A percentile compares a stretch with the other conserved stretches of the same genome.
Conservation (phyloP, 2,888 invertebrate genomes). For the Caenorhabditis virilis region DNA sequence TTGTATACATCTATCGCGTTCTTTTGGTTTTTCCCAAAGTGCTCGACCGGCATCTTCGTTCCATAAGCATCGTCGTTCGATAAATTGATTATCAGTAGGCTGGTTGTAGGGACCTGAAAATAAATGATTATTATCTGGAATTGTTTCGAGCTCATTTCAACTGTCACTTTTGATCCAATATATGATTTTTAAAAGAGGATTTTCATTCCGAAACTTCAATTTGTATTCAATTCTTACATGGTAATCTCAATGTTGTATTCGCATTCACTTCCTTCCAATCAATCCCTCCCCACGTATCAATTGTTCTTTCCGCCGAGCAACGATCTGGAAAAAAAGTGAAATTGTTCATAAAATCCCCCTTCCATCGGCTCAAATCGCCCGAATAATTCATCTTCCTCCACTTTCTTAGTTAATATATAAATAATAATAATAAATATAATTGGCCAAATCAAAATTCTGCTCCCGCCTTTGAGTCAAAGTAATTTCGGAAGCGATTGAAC, state of each 20-base stretch:
- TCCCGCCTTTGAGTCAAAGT: no score
- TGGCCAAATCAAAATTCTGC: no score
- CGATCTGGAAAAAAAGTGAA: slow-evolving; percentile 42
- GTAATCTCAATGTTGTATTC: slow-evolving; percentile 34
- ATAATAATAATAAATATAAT: no score
- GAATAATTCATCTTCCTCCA: no score
- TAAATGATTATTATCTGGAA: neutral
- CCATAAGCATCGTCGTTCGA: slow-evolving; percentile 47
- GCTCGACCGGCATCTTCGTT: slow-evolving; percentile 42
- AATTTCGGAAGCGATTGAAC: no score
- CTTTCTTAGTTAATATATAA: no score
- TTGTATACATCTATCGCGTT: slow-evolving; percentile 40
- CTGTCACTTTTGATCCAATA: neutral
- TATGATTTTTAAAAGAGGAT: neutral
- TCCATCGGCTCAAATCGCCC: no score
- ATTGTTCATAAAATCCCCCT: no score
- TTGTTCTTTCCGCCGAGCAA: slow-evolving; percentile 55
- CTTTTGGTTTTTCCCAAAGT: slow-evolving; percentile 38
- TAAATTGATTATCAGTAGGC: slow-evolving; percentile 33
- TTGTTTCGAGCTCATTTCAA: neutral
- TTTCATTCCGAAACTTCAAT: no score
- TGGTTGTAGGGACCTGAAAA: slow-evolving; percentile 42
- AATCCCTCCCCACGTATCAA: slow-evolving; percentile 62
- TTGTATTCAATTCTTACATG: no score
- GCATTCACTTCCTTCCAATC: slow-evolving; percentile 58